Base-by-base conservation (phyloP, 2,797 vertebrate species). In the Melanotaenia boesemani region DNA sequence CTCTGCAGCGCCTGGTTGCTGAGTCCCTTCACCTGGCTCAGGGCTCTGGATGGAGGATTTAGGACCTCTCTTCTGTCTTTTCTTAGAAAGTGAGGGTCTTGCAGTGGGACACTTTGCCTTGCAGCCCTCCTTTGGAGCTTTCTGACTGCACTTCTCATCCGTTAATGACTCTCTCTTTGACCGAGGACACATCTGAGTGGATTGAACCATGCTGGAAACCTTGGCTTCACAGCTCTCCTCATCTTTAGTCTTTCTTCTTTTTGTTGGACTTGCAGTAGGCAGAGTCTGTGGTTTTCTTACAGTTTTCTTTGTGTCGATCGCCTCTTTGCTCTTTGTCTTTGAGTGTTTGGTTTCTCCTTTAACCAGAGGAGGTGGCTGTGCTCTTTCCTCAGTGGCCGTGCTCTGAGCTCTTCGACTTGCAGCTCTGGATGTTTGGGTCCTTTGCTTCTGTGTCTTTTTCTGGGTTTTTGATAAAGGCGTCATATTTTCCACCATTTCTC, bases 21-120 rank as follows among this genome's bases (percentile, higher is more conserved):
- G 13, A 20, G n/a, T 46, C 20, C 0, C 10, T 20, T 41, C 15
- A 8, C 12, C 24, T 0, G 26, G 24, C 55, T 26, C 6, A 0
- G 18, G 2, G 24, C 0, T 1, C 10, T 0, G 24, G 65, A 1
- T 0, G 2, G 2, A 12, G 10, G 12, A 2, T 48, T 20, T 9
- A 0, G 4, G 59, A 13, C 2, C 26, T 10, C 10, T 39, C 9
- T 16, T n/a, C 26, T 59, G 20, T 12, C 8, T 66, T 22, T 34
- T 60, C 26, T 2, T 5, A 28, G 18, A 30, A 0, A 26, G 3
- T 0, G n/a, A 9, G 16, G 5, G 32, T 5, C 12, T 22, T 2
- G 13, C 15, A 15, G 4, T 1, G 7, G 22, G 50, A 16, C 6
- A 5, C 13, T 22, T 52, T 2, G 20, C 20, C 36, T 62, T 24